These are phyloP conservation scores for Mnemiopsis leidyi DNA, from an alignment of 37 sponge, comb jelly and placozoan genomes.

Conservation along the genomic window DNA sequence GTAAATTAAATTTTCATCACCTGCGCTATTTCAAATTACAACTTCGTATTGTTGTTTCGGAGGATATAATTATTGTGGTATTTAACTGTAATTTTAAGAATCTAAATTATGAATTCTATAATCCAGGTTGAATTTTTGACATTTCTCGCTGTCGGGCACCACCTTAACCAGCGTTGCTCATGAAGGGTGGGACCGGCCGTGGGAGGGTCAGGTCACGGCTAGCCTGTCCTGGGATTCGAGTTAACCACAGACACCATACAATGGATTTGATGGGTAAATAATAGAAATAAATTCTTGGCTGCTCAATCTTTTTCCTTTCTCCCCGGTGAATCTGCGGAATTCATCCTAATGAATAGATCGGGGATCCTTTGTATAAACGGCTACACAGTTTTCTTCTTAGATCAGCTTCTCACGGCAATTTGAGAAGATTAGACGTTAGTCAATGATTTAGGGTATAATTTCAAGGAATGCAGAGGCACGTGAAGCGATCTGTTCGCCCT, in stretches of 20 bases:
- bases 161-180: background rate
- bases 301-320: background rate
- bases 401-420: background rate
- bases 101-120: background rate
- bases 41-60: background rate
- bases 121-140: background rate
- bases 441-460: background rate
- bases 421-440: background rate
- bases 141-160: background rate
- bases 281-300: background rate
- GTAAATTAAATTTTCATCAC: background rate
- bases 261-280: background rate
- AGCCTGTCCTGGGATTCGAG: background rate
- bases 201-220: background rate
- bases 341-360: background rate
- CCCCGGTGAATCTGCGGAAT: background rate
- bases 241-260: background rate
- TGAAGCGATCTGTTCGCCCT: background rate
- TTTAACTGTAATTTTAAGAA: background rate
- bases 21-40: background rate
- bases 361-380: background rate
- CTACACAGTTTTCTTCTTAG: background rate
- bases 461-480: background rate
- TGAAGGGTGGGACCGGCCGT: background rate
- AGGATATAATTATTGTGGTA: background rate